These are phyloP conservation scores for Aviceda subcristata DNA, from an alignment of 2,113 vertebrate species.

Conservation along the genomic window DNA sequence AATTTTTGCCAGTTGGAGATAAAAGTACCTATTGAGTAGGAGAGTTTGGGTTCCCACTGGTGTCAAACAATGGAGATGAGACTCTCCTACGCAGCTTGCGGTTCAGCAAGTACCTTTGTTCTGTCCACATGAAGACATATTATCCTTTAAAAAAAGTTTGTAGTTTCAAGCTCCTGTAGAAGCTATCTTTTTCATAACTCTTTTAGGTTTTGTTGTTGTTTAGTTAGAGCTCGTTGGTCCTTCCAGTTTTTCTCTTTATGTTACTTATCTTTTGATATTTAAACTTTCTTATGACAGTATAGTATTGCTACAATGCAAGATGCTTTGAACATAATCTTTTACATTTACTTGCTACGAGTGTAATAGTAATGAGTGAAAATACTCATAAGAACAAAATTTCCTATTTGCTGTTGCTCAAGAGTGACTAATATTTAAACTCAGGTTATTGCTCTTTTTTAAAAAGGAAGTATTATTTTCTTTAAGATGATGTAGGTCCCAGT, in stretches of 20 bases:
- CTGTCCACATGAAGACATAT: not conserved
- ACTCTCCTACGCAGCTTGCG: not conserved
- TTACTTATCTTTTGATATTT: not conserved
- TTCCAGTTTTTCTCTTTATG: not conserved
- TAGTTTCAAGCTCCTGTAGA: not conserved
- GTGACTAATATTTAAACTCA: not conserved
- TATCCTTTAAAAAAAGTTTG: not conserved
- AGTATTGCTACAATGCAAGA: not conserved
- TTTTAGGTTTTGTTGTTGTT: not conserved
- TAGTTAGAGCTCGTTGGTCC: not conserved
- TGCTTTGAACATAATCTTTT: not conserved
- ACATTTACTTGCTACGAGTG: not conserved
- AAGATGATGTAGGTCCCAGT: constrained; percentile 52
- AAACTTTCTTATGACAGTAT: not conserved
- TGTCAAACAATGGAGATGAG: not conserved
- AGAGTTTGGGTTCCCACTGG: not conserved
- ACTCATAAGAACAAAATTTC: not conserved
- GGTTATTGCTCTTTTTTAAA: not conserved
- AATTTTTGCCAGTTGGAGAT: not conserved
- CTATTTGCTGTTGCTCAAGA: not conserved
- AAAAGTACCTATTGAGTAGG: not conserved
- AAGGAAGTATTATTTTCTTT: not conserved
- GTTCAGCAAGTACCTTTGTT: not conserved
- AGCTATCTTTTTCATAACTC: not conserved
- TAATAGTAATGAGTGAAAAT: not conserved